These are phyloP conservation scores for Eueides isabella DNA, from an alignment of 1,140 invertebrate species.

Conservation along the genomic window DNA sequence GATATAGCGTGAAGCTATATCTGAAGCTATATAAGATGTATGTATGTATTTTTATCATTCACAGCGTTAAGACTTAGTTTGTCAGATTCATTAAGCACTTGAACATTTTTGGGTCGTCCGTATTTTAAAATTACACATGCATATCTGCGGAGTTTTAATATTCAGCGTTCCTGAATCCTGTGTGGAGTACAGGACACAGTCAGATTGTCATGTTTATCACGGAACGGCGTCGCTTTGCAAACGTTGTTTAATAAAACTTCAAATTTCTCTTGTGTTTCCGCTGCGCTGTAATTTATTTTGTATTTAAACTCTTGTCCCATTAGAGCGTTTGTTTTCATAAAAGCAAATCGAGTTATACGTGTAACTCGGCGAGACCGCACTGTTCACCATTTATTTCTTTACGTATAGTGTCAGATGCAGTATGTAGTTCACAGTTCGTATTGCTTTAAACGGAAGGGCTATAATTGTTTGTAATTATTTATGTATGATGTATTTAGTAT, in stretches of 20 bases:
- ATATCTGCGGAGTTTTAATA: background rate
- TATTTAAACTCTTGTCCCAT: slow-evolving; percentile 67
- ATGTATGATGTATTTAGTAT: slow-evolving; percentile 37
- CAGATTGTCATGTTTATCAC: slow-evolving; percentile 31
- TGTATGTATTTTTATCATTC: background rate
- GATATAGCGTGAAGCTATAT: no score
- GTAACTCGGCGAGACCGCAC: slow-evolving; percentile 57
- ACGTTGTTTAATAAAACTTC: slow-evolving; percentile 42
- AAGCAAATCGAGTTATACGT: slow-evolving; percentile 75
- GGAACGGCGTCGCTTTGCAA: slow-evolving; percentile 17
- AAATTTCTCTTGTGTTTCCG: slow-evolving; percentile 32
- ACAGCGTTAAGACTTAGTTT: slow-evolving; percentile 4
- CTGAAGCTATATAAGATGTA: no score
- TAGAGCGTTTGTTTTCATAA: slow-evolving; percentile 67
- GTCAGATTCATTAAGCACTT: slow-evolving; percentile 7
- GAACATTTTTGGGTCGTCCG: background rate
- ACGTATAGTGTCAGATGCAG: slow-evolving; percentile 43
- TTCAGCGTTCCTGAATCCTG: slow-evolving; percentile 1
- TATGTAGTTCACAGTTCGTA: background rate
- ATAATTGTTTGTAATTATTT: slow-evolving; percentile 17
- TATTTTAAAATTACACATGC: slow-evolving; percentile 6
- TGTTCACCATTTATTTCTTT: slow-evolving; percentile 71
- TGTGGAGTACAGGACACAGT: slow-evolving; percentile 13
- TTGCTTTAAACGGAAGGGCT: background rate
- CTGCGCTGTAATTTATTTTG: slow-evolving; percentile 53